Evolutionary conservation across 2,888 invertebrate species (phyloP).

Genomic region (Alsophila aescularia): DNA sequence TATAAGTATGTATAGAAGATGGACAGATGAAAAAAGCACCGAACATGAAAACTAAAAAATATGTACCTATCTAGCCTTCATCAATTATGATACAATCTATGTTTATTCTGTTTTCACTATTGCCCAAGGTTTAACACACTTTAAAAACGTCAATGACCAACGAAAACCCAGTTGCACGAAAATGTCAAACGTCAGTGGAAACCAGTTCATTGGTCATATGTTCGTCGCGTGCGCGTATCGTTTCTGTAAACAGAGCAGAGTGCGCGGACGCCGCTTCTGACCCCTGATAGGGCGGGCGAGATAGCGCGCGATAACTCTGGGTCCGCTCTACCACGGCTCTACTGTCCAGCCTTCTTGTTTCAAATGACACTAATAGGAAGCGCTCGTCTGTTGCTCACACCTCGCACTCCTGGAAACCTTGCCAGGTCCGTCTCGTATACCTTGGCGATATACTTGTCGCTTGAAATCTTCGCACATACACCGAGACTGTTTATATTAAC

Average conservation of each 20-base stretch:
- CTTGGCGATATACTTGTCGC: background rate
- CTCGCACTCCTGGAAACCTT: no score
- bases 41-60: no score
- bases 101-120: slow-evolving; percentile 11
- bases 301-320: slow-evolving; percentile 52
- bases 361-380: background rate
- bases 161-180: slow-evolving; percentile 42
- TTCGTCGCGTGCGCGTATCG: slow-evolving; percentile 66
- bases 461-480: background rate
- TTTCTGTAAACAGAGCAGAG: slow-evolving; percentile 63
- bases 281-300: slow-evolving; percentile 61
- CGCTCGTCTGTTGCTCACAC: background rate
- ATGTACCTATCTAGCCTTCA: no score
- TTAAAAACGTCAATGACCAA: slow-evolving; percentile 41
- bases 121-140: slow-evolving; percentile 16
- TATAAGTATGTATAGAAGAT: no score
- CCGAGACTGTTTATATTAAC: background rate
- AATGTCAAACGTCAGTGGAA: slow-evolving; percentile 34
- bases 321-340: slow-evolving; percentile 36
- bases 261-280: slow-evolving; percentile 66
- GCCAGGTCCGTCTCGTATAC: background rate
- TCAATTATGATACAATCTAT: background rate
- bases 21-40: no score
- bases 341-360: slow-evolving; percentile 38
- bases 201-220: slow-evolving; percentile 62